These are phyloP conservation scores for Drosophila bocqueti DNA, from an alignment of 1,140 invertebrate genomes.

Conservation along the genomic window DNA sequence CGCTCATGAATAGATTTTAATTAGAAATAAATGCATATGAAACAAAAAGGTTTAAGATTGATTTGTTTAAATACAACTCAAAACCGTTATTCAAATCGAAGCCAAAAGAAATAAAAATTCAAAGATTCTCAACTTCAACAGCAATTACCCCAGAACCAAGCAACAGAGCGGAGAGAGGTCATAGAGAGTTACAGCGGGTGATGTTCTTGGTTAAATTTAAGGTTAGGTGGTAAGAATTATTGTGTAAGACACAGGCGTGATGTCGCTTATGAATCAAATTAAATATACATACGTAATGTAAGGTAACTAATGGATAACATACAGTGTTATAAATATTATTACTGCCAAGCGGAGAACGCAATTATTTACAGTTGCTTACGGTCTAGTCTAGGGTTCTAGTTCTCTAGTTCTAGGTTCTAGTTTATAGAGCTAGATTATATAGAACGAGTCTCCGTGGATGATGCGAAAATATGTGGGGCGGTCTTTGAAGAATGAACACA, in stretches of 20 bases:
- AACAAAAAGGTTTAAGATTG: not conserved
- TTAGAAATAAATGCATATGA: not conserved
- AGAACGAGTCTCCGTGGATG: constrained; percentile 33
- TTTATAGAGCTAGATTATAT: constrained; percentile 37
- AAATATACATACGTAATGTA: constrained; percentile 29
- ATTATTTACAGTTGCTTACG: constrained; percentile 49
- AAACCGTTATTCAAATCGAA: no score
- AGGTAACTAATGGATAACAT: constrained; percentile 48
- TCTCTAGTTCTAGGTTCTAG: constrained; percentile 27
- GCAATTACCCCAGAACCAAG: not conserved
- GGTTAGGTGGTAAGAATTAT: constrained; percentile 12
- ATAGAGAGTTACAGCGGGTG: not conserved
- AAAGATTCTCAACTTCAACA: not conserved
- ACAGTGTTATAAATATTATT: constrained; percentile 46
- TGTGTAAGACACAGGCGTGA: constrained; percentile 62
- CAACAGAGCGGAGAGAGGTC: not conserved
- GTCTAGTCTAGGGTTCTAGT: constrained; percentile 34
- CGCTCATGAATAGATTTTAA: not conserved
- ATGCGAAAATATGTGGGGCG: constrained; percentile 21
- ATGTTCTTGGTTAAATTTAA: not conserved
- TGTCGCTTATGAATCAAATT: constrained; percentile 47
- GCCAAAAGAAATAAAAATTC: not conserved
- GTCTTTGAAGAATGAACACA: constrained; percentile 32
- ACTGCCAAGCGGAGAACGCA: constrained; percentile 36
- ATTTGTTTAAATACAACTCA: no score